These are phyloP conservation scores for Sapajus apella DNA, from an alignment of 2,113 vertebrate genomes.

Conservation along the genomic window DNA sequence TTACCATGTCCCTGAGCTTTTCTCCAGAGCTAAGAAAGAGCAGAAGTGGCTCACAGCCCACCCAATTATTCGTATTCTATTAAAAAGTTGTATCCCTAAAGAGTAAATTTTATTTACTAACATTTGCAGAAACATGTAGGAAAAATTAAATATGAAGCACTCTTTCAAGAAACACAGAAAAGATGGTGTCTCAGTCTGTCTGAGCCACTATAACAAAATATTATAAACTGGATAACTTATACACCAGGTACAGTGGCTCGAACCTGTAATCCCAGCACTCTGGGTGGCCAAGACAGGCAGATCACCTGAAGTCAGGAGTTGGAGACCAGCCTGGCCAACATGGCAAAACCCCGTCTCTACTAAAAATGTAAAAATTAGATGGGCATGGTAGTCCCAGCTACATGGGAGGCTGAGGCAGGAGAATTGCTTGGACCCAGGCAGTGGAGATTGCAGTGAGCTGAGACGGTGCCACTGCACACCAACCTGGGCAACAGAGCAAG, in stretches of 20 bases:
- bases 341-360: too few species aligned
- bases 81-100: not conserved
- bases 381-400: too few species aligned
- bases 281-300: too few species aligned
- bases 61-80: not conserved
- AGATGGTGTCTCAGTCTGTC: not conserved
- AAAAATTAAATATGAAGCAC: not conserved
- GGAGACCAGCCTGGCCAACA: too few species aligned
- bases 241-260: not conserved
- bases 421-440: too few species aligned
- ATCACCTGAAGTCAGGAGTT: too few species aligned
- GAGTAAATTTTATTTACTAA: conserved; percentile 18
- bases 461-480: too few species aligned
- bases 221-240: not conserved
- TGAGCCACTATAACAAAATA: not conserved
- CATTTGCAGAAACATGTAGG: not conserved
- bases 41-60: not conserved
- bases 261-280: too few species aligned
- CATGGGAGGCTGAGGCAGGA: too few species aligned
- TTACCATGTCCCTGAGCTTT: not conserved
- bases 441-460: too few species aligned
- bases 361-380: too few species aligned
- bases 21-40: not conserved
- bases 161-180: not conserved
- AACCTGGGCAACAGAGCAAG: too few species aligned